Percentiles rank a stretch among this genome's conserved stretches.
Conservation (phyloP, 2,888 invertebrate species). For the Pachliopta kotzebuea region DNA sequence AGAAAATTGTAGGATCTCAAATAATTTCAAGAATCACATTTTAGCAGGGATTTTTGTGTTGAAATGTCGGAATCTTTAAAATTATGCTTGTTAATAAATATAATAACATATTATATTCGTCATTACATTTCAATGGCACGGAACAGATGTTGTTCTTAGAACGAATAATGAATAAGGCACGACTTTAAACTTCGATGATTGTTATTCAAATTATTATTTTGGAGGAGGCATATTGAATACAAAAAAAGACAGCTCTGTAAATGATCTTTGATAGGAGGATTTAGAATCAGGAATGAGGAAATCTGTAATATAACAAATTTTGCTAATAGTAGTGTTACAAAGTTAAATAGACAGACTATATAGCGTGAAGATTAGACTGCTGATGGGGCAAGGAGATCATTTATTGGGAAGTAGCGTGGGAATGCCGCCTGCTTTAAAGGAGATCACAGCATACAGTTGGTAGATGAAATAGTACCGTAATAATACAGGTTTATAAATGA, state of each 20-base stretch:
- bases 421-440: no score
- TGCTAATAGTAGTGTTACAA: no score
- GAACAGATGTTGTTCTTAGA: constrained; percentile 15
- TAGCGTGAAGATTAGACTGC: no score
- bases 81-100: neutral
- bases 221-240: constrained; percentile 7
- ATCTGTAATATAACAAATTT: no score
- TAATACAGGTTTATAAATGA: no score
- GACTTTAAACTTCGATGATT: constrained; percentile 8
- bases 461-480: no score
- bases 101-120: constrained; percentile 18
- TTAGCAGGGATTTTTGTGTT: neutral
- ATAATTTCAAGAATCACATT: neutral
- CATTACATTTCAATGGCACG: constrained; percentile 13
- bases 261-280: no score
- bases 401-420: no score
- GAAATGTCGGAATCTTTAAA: neutral
- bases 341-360: no score
- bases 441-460: no score
- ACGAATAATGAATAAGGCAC: constrained; percentile 1
- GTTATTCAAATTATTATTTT: constrained; percentile 16
- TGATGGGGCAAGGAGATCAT: no score
- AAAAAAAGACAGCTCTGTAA: neutral
- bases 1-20: neutral
- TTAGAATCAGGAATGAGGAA: no score